phyloP scores from a whole-genome alignment of 2,888 invertebrate genomes.

The Ptychoptera albimana region DNA sequence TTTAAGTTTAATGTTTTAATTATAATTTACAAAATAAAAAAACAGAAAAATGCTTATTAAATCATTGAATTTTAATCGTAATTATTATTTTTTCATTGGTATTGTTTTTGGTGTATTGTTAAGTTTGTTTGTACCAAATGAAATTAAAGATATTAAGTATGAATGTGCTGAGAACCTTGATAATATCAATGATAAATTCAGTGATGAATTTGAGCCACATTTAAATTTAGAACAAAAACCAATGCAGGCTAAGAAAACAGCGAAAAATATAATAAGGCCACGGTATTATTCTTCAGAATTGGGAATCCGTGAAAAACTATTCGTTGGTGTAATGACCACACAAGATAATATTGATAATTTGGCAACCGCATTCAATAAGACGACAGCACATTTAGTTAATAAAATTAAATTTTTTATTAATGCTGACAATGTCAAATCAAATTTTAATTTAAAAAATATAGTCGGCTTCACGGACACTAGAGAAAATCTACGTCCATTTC shows the following conservation, averaged over 20 bases:
- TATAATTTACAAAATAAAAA: background rate
- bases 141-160: slow-evolving; percentile 26
- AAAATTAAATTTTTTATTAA: slow-evolving; percentile 68
- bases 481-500: slow-evolving; percentile 64
- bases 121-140: slow-evolving; percentile 27
- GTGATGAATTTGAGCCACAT: slow-evolving; percentile 30
- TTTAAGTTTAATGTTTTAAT: background rate
- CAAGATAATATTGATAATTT: slow-evolving; percentile 53
- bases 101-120: slow-evolving; percentile 25
- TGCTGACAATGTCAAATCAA: slow-evolving; percentile 36
- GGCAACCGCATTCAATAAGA: slow-evolving; percentile 75
- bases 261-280: slow-evolving; percentile 58
- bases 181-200: slow-evolving; percentile 27
- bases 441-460: slow-evolving; percentile 47
- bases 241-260: slow-evolving; percentile 28
- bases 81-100: slow-evolving; percentile 28
- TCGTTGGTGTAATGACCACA: slow-evolving; percentile 71
- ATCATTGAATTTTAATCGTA: slow-evolving; percentile 18
- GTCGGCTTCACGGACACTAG: slow-evolving; percentile 76
- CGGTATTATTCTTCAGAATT: slow-evolving; percentile 91
- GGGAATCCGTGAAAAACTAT: slow-evolving; percentile 77
- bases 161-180: slow-evolving; percentile 29
- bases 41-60: background rate
- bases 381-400: slow-evolving; percentile 68
- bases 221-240: slow-evolving; percentile 31